Evolutionary conservation across 2,113 vertebrate genomes (phyloP).

Genomic region (Phyllostomus hastatus): DNA sequence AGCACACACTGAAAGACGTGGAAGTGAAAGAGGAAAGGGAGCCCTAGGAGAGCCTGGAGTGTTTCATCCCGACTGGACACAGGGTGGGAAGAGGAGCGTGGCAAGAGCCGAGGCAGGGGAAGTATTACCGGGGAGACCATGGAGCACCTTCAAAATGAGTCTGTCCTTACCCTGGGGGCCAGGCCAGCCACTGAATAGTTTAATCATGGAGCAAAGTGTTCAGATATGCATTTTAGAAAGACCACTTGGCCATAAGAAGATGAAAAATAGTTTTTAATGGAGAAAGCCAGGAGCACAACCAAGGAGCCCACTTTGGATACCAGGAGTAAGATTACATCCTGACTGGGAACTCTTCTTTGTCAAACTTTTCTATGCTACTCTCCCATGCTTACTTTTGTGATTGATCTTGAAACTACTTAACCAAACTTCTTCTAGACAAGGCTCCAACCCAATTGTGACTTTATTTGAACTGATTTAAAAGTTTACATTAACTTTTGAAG

Average conservation of each 20-base stretch:
- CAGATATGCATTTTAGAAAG: not conserved
- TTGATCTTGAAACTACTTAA: not conserved
- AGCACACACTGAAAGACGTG: not conserved
- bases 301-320: not conserved
- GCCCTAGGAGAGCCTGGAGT: not conserved
- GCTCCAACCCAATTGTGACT: not conserved
- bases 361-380: not conserved
- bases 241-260: not conserved
- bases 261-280: not conserved
- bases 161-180: not conserved
- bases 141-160: not conserved
- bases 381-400: not conserved
- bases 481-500: conserved; percentile 3
- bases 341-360: not conserved
- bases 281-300: not conserved
- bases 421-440: not conserved
- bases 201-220: not conserved
- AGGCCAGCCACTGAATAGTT: not conserved
- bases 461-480: conserved; percentile 25
- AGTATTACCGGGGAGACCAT: not conserved
- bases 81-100: not conserved
- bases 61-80: not conserved
- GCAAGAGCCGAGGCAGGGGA: not conserved
- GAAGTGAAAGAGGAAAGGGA: not conserved
- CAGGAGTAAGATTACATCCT: not conserved